Evolutionary conservation across 2,888 invertebrate genomes (phyloP).

Genomic region (Acleris laterana): DNA sequence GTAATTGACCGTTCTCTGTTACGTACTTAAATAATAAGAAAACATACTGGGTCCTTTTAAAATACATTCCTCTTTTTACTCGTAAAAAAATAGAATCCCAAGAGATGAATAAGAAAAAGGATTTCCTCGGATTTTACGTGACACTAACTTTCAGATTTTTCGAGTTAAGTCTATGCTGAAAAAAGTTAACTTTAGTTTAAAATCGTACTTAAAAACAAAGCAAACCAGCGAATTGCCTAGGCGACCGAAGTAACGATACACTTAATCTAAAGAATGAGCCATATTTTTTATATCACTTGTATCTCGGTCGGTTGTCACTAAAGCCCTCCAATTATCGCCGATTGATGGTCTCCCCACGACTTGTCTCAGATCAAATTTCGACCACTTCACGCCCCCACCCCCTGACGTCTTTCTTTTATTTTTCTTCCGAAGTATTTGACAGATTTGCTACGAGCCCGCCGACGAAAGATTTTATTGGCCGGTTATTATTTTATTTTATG

Average conservation of each 20-base stretch:
- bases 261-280: slow-evolving; percentile 35
- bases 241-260: slow-evolving; percentile 22
- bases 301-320: slow-evolving; percentile 68
- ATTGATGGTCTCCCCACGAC: slow-evolving; percentile 72
- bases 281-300: slow-evolving; percentile 49
- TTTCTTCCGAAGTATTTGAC: slow-evolving; percentile 72
- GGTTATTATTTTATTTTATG: slow-evolving; percentile 84
- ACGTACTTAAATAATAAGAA: no score
- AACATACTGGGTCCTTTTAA: no score
- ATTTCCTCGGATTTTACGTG: no score
- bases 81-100: no score
- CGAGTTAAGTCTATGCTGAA: neutral
- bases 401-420: slow-evolving; percentile 59
- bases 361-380: slow-evolving; percentile 76
- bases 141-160: no score
- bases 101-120: no score
- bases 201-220: neutral
- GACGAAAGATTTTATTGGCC: slow-evolving; percentile 77
- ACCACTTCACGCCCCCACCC: slow-evolving; percentile 68
- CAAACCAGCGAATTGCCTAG: neutral
- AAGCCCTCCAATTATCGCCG: slow-evolving; percentile 75
- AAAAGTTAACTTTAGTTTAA: neutral
- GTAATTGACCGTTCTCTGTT: no score
- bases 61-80: no score
- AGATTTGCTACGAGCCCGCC: slow-evolving; percentile 68